phyloP scores from a whole-genome alignment of 2,797 vertebrate genomes.

The Clarias laeviceps region DNA sequence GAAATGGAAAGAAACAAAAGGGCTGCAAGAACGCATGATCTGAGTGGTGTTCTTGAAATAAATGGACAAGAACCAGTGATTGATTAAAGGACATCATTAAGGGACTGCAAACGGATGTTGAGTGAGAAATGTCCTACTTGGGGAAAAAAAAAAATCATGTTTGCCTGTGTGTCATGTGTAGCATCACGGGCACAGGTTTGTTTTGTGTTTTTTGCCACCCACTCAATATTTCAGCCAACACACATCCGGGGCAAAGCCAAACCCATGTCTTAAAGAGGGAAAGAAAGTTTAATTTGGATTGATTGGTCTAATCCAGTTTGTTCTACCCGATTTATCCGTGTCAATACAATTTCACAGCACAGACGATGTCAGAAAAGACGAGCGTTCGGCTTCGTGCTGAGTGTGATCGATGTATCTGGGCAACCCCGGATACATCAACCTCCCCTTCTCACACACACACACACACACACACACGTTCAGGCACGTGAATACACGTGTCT shows the following conservation, averaged over 20 bases:
- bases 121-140: background rate
- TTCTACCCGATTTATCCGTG: conserved; percentile 55
- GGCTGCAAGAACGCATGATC: too few species aligned
- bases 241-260: background rate
- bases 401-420: conserved; percentile 43
- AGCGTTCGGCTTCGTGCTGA: conserved; percentile 18
- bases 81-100: background rate
- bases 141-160: background rate
- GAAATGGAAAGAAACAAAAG: too few species aligned
- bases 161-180: background rate
- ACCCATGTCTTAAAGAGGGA: background rate
- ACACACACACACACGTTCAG: background rate
- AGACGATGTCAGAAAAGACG: conserved; percentile 49
- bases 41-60: too few species aligned
- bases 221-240: background rate
- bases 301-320: conserved; percentile 53
- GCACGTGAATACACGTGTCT: background rate
- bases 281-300: conserved; percentile 40
- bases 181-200: background rate
- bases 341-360: conserved; percentile 60
- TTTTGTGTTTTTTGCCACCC: conserved; percentile 1
- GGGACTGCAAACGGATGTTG: background rate
- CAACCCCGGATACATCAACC: background rate
- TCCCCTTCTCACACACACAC: background rate
- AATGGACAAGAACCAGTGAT: background rate